Conservation (phyloP, 2,797 vertebrate species). For the Argya squamiceps region DNA sequence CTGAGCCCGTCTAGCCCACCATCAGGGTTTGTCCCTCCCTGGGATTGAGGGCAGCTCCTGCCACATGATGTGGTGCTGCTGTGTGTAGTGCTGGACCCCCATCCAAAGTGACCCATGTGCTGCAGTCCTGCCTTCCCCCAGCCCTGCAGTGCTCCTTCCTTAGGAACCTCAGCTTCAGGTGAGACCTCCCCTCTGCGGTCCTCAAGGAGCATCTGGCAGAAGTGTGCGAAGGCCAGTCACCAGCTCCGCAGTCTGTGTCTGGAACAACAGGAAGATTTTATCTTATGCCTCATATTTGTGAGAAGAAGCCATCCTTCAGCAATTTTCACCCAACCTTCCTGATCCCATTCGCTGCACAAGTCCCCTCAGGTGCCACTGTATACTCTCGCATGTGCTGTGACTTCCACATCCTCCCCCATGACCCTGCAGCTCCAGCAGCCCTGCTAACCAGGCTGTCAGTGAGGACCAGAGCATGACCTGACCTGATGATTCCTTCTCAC, state of each 20-base stretch:
- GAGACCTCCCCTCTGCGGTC: not conserved
- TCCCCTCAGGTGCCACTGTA: fast-evolving
- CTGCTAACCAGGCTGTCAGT: not conserved
- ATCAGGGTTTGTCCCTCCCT: not conserved
- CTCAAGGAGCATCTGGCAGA: fast-evolving
- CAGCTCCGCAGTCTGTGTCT: not conserved
- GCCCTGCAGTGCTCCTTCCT: not conserved
- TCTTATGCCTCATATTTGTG: not conserved
- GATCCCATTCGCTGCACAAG: not conserved
- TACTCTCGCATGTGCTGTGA: not conserved
- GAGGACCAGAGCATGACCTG: not conserved
- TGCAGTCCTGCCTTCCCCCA: not conserved
- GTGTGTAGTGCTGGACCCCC: fast-evolving
- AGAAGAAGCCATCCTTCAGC: not conserved
- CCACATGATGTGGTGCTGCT: fast-evolving
- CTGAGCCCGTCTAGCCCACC: not conserved
- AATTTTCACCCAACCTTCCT: not conserved
- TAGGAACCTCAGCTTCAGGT: not conserved
- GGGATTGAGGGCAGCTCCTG: not conserved
- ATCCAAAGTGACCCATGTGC: fast-evolving
- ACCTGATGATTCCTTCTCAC: not conserved
- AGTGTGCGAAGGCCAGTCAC: fast-evolving
- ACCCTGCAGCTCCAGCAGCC: not conserved
- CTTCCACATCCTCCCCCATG: not conserved
- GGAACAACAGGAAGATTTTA: not conserved